Base-by-base conservation (phyloP, 2,113 vertebrate species). In the Chlamydotis undulata region DNA sequence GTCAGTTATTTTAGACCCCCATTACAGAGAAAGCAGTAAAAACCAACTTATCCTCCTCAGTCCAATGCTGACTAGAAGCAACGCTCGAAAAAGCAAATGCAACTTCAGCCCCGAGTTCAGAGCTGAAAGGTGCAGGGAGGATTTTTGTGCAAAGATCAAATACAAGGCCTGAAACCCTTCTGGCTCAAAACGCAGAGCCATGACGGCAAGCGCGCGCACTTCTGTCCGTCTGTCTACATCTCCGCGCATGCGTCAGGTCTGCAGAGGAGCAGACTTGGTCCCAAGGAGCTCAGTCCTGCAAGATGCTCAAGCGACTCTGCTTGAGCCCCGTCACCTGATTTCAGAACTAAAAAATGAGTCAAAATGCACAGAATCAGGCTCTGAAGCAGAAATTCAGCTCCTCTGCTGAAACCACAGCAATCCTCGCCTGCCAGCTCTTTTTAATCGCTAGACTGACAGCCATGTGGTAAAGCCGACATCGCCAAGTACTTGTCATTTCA, bases 401-500 rank as follows among this genome's bases (percentile, higher is more conserved):
- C 94, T 50, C 74, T 84, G 92, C 92, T 65, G 14, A 56, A 95
- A 68, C 73, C 86, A 81, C 94, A 87, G 92, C 86, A 75, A 91
- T 55, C 83, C 49, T 81, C 3, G 78, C 95, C 92, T 95, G 96
- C 91, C 96, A 95, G 89, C 61, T 94, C 92, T 96, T 95, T 92
- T 93, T 91, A 93, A 96, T 95, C 56, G 96, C 95, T 96, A 97
- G 95, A 95, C 92, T 95, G 96, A 97, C 92, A 96, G 87, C 95
- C 94, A 93, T 94, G 95, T 91, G 92, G 95, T 87, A 53, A 96
- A 93, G 74, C 53, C 39, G 49, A 90, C 90, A 68, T 77, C 12
- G 94, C 94, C 95, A 96, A 97, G 94, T 94, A 96, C 96, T 93
- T 96, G 96, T 96, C 96, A 96, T 93, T 93, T 97, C 95, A 89